Base-by-base conservation (phyloP, 2,888 invertebrate genomes). In the Drosophila sordidula region DNA sequence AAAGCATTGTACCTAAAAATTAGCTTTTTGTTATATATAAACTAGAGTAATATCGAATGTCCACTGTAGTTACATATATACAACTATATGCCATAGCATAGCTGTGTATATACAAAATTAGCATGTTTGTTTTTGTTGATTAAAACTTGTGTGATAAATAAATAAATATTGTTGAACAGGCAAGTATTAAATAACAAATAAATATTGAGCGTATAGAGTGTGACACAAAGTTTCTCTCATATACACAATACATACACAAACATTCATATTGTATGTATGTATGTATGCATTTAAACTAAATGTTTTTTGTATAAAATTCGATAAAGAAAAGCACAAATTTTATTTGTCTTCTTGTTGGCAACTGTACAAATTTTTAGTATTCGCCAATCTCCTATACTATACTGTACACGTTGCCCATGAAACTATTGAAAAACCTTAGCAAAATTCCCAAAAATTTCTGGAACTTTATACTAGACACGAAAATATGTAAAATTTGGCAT, bases 321-420 rank as follows among this genome's bases (percentile, higher is more conserved):
- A 75, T 58, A 62, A 67, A 46, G 39, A 57, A 68, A 78, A 50
- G 51, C 49, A 63, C 71, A 63, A 64, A 25, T 57, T 18, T 59
- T 58, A 44, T 47, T 58, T 59, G 50, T 65, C 71, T 63, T 70
- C 63, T 79, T 87, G 89, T 79, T 87, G 87, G 87, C 87, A 89
- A 81, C 80, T 73, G 86, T 86, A 81, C 87, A 87, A 81, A 22
- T 68, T 56, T 76, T 18, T 26, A 63, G 50, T 63, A 51, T 75
- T 56, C 59, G 66, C 62, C 75, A 67, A 85, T 78, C 56, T 73
- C 25, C 46, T 56, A 50, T 70, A 18, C 18, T 18, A 18, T 18
- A 18, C 18, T 18, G 18, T 2, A 56, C 64, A 39, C 68, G 67
- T 61, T 39, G 65, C 39, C 52, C 36, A 64, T 57, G 46, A 62